Evolutionary conservation across 2,797 vertebrate species (phyloP).

Genomic region (Valencia hispanica): DNA sequence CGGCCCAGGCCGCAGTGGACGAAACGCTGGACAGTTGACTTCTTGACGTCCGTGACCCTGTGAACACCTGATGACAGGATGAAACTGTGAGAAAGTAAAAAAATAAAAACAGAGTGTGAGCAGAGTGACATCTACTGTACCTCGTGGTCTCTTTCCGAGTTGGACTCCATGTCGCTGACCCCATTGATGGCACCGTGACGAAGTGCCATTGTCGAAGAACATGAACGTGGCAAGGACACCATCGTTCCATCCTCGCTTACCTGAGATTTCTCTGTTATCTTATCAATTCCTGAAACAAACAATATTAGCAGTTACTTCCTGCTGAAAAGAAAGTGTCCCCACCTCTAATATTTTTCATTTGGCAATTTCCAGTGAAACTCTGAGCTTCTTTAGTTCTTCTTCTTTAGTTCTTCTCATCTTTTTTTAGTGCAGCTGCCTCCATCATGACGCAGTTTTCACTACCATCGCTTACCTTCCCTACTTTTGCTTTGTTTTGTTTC

Average conservation of each 20-base stretch:
- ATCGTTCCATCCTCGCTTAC: slow-evolving; percentile 91
- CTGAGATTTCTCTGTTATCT: slow-evolving; percentile 92
- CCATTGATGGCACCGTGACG: slow-evolving; percentile 51
- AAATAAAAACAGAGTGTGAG: background rate
- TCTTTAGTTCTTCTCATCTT: background rate
- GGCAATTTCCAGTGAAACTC: too few relatives aligned
- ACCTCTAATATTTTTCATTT: background rate
- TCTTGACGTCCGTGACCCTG: slow-evolving; percentile 69
- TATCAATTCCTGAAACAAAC: slow-evolving; percentile 86
- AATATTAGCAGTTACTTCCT: background rate
- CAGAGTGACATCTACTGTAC: slow-evolving; percentile 26
- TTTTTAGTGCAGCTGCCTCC: too few relatives aligned
- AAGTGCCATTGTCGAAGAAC: slow-evolving; percentile 36
- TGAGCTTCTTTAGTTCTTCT: background rate
- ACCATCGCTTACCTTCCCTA: too few relatives aligned
- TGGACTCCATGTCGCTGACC: slow-evolving; percentile 79
- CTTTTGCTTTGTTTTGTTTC: too few relatives aligned
- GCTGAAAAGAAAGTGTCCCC: background rate
- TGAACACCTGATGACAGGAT: slow-evolving; percentile 60
- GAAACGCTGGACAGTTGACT: slow-evolving; percentile 83
- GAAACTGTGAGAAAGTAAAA: background rate
- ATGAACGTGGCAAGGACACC: slow-evolving; percentile 77
- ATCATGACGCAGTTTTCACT: too few relatives aligned
- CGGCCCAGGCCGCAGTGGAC: slow-evolving; percentile 80
- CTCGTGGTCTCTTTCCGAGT: slow-evolving; percentile 74